Conservation (phyloP, 2,113 vertebrate species). For the Muntiacus muntjak region DNA sequence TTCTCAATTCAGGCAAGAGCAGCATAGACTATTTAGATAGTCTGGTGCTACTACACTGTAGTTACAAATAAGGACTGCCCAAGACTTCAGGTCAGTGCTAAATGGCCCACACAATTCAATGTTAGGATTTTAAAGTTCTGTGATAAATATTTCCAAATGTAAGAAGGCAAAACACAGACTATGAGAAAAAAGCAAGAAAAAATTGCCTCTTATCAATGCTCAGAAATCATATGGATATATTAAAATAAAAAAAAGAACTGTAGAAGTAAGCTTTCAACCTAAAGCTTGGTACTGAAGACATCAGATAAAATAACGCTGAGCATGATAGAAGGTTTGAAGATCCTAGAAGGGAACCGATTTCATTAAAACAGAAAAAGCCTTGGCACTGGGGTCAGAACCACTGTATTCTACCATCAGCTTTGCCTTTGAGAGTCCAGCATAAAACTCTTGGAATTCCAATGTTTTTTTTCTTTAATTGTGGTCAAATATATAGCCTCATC, state of each 20-base stretch:
- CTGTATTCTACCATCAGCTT: neutral
- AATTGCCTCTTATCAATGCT: neutral
- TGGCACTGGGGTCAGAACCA: neutral
- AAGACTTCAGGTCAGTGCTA: neutral
- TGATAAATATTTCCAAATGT: neutral
- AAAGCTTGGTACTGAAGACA: neutral
- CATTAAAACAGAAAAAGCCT: neutral
- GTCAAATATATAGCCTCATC: neutral
- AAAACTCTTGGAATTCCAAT: neutral
- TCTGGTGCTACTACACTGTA: neutral
- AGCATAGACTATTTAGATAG: neutral
- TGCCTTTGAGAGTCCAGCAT: neutral
- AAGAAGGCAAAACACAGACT: neutral
- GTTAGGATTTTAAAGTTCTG: neutral
- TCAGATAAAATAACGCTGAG: neutral
- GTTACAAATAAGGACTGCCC: neutral
- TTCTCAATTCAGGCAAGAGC: neutral
- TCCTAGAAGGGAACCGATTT: neutral
- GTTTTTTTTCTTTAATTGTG: neutral
- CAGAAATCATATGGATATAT: neutral
- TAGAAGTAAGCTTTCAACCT: neutral
- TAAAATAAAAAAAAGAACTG: neutral
- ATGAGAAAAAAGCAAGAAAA: neutral
- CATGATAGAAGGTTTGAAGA: neutral
- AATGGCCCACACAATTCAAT: neutral